These are phyloP conservation scores for Cantharis rufa DNA, from an alignment of 2,888 invertebrate species.

Conservation along the genomic window DNA sequence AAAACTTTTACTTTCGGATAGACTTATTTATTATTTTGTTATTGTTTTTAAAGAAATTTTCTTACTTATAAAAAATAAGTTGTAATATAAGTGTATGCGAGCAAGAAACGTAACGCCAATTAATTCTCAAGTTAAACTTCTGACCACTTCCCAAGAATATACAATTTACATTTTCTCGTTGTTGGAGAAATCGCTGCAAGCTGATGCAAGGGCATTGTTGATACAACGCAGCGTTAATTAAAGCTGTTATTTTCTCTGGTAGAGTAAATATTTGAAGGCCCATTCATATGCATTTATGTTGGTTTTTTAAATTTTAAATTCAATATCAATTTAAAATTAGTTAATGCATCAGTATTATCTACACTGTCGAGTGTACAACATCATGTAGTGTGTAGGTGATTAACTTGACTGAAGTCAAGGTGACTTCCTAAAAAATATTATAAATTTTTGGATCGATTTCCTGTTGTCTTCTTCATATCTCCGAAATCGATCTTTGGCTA, in stretches of 20 bases:
- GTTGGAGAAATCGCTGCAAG: not conserved
- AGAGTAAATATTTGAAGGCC: not conserved
- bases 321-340: no score
- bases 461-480: no score
- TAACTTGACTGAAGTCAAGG: no score
- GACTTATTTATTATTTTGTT: constrained; percentile 7
- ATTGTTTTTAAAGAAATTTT: not conserved
- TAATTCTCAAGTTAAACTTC: not conserved
- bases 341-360: no score
- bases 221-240: not conserved
- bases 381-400: no score
- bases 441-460: no score
- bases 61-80: not conserved
- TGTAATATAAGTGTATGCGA: not conserved
- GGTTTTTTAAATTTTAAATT: not conserved
- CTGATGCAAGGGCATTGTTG: not conserved
- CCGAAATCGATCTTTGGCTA: no score
- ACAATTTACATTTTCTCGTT: not conserved
- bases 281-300: not conserved
- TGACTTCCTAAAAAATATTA: no score
- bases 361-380: no score
- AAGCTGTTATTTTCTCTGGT: not conserved
- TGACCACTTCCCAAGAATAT: not conserved
- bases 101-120: not conserved
- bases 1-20: constrained; percentile 13